Evolutionary conservation across 2,113 vertebrate genomes (phyloP).

Genomic region (Lophura nycthemera): DNA sequence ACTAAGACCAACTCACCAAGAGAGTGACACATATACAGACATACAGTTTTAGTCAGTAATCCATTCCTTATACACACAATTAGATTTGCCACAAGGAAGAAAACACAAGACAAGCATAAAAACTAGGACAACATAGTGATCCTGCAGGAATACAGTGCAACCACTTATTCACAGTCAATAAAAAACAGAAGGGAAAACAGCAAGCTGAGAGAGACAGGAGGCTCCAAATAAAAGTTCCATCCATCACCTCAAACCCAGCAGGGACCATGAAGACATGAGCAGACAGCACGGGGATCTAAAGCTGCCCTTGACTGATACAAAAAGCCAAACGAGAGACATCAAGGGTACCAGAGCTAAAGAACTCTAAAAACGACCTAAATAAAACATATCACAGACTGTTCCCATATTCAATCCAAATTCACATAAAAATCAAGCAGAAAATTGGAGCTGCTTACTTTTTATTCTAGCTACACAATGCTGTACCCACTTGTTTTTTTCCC

Average conservation of each 20-base stretch:
- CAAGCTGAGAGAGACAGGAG: neutral
- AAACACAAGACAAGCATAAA: neutral
- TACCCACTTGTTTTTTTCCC: rapidly evolving
- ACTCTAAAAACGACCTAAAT: neutral
- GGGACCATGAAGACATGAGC: neutral
- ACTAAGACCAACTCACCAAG: neutral
- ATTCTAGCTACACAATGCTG: neutral
- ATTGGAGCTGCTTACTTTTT: neutral
- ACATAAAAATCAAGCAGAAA: neutral
- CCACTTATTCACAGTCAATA: neutral
- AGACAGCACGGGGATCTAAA: neutral
- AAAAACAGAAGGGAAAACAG: neutral
- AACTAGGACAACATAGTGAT: neutral
- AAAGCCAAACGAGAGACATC: neutral
- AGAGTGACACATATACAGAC: neutral
- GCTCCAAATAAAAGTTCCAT: rapidly evolving
- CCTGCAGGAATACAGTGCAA: neutral
- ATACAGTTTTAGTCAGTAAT: neutral
- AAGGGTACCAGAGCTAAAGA: neutral
- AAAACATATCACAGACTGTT: neutral
- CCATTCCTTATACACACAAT: neutral
- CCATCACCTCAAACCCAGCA: neutral
- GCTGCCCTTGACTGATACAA: neutral
- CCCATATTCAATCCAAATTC: neutral
- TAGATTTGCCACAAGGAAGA: rapidly evolving